Base-by-base conservation (phyloP, 37 sponge, comb jelly and placozoan species). In the Aplysina aerophoba region DNA sequence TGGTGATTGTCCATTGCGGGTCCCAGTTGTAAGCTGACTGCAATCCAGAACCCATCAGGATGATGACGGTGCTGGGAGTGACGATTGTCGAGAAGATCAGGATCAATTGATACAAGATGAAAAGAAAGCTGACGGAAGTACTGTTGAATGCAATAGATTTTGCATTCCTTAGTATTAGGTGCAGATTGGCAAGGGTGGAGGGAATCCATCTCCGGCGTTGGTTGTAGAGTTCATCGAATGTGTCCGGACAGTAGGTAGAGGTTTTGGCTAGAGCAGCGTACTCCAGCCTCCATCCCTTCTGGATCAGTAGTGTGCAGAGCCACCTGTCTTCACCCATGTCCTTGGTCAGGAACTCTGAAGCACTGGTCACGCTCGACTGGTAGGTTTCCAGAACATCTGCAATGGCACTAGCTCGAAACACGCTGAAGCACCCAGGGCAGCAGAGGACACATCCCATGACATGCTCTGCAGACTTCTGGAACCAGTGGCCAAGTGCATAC, bases 261-360 rank as follows among this genome's bases (percentile, higher is more conserved):
- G 88, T 85, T 55, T 96, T 81, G 3, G 97, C 88, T 0, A 87
- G 83, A n/a, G 94, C 97, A 82, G 89, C 87, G 62, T 93, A 96
- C 27, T 91, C 92, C 8, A 96, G 86, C 33, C 94, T 79, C 97
- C 94, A 91, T 6, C 97, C 92, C 30, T 88, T 83, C 78, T 96
- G 71, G 14, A 96, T 84, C 74, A 96, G 74, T n/a, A 96, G 94
- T 19, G 97, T 93, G 60, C 97, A 96, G 34, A 96, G 88, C 97
- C 97, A 96, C 33, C 97, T 88, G 73, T 96, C 97, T 62, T 96
- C 97, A 24, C 97, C 97, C 97, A 96, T 96, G 84, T 96, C 97
- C 69, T 96, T 93, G 55, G 84, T 93, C 16, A 96, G 84, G 83
- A 96, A 96, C 60, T 96, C 96, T 0, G 50, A 34, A n/a, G 90